Evolutionary conservation across 2,113 vertebrate genomes (phyloP).

Genomic region (Carassius auratus): DNA sequence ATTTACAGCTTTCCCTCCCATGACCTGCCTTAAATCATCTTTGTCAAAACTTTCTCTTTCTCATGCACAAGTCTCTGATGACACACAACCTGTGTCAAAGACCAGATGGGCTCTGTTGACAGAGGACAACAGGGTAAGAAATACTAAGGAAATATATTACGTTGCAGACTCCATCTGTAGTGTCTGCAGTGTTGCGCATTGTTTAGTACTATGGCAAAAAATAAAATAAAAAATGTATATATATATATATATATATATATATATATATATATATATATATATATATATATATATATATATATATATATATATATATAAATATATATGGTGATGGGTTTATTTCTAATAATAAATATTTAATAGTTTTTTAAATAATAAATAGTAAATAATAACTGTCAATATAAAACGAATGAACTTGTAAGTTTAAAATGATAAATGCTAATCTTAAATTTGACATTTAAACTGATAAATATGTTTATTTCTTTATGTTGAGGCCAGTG

Average conservation of each 20-base stretch:
- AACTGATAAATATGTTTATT: neutral
- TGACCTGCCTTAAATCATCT: slow-evolving; percentile 47
- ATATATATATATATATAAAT: too few relatives aligned
- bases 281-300: too few relatives aligned
- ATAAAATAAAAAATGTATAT: too few relatives aligned
- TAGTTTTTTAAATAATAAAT: too few relatives aligned
- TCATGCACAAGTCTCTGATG: slow-evolving; percentile 9
- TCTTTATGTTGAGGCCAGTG: neutral
- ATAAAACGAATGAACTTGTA: too few relatives aligned
- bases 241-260: too few relatives aligned
- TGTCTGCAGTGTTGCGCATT: too few relatives aligned
- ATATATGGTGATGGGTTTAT: too few relatives aligned
- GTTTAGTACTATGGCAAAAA: too few relatives aligned
- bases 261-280: too few relatives aligned
- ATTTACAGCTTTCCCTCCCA: slow-evolving; percentile 47
- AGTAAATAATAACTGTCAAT: too few relatives aligned
- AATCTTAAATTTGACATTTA: neutral
- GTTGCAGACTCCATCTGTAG: neutral
- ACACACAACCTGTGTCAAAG: slow-evolving; percentile 65
- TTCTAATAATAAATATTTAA: too few relatives aligned
- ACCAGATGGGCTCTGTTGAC: slow-evolving; percentile 65
- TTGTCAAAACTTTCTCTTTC: slow-evolving; percentile 41
- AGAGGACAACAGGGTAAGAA: neutral
- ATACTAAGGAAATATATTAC: neutral
- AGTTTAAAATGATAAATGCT: neutral